phyloP scores from a whole-genome alignment of 1,140 invertebrate genomes.

The Bombus polaris region DNA sequence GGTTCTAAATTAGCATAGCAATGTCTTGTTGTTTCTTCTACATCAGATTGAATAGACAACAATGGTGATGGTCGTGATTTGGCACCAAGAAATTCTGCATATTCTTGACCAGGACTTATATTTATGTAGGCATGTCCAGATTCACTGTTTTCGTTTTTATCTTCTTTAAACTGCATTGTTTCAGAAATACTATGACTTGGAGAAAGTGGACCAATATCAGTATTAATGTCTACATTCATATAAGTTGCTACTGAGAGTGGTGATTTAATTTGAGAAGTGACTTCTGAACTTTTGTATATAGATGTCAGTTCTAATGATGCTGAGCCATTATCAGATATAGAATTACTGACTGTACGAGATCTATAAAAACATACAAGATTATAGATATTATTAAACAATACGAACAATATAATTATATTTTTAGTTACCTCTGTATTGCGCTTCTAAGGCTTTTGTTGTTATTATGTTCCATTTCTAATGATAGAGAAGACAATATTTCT shows the following conservation, averaged over 20 bases:
- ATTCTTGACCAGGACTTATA: constrained; percentile 82
- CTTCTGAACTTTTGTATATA: constrained; percentile 55
- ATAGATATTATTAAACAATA: constrained; percentile 20
- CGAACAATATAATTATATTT: neutral
- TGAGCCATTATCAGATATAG: constrained; percentile 72
- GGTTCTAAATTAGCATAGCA: constrained; percentile 87
- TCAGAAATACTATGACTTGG: constrained; percentile 72
- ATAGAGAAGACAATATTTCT: constrained; percentile 73
- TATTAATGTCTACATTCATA: constrained; percentile 78
- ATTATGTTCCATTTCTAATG: constrained; percentile 79
- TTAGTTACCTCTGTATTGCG: constrained; percentile 75
- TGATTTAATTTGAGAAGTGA: constrained; percentile 45
- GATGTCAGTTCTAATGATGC: constrained; percentile 63
- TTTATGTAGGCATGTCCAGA: constrained; percentile 86
- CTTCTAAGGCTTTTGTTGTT: constrained; percentile 79
- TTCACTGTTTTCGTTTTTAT: constrained; percentile 59
- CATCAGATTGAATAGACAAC: constrained; percentile 63
- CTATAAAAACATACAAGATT: constrained; percentile 56
- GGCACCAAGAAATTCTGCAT: constrained; percentile 40
- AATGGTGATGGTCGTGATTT: constrained; percentile 66
- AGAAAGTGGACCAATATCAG: constrained; percentile 73
- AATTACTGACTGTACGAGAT: constrained; percentile 75
- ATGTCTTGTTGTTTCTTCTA: constrained; percentile 80
- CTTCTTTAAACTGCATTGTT: constrained; percentile 63
- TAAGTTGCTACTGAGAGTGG: constrained; percentile 72